Evolutionary conservation across 2,888 invertebrate species (phyloP), one percentile per base, ranked within the genome.

Genomic region (Dicyrtoma fusca): DNA sequence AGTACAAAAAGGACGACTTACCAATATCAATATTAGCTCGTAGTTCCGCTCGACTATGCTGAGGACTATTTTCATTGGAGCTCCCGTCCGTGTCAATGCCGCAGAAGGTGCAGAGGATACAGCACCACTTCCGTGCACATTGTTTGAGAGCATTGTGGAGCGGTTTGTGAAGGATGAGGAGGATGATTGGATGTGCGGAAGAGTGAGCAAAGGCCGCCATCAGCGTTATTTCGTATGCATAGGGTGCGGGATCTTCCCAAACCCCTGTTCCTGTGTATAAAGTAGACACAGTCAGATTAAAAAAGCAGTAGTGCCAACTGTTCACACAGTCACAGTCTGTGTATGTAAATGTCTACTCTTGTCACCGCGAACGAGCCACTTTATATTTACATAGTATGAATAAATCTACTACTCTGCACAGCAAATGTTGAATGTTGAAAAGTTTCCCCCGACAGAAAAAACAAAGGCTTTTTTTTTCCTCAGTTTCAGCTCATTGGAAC

Each of bases 121-220:
- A 91, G 84, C 92, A 92, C 85, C 77, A 77, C 68, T 80, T 78
- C 19, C 76, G 71, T 51, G 79, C 53, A 66, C 80, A 80, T 11
- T 72, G 65, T 68, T 76, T 77, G 11, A 80, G 74, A 45, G 77
- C 80, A 53, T 80, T 73, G 47, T 78, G 74, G 8, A 80, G 77
- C 21, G 79, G 80, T 55, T 77, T 74, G 73, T 92, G 92, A 71
- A 92, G 86, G 64, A 90, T 89, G 83, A 93, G 87, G 84, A 92
- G 92, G 78, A 92, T 86, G 47, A 90, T 88, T 2, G 92, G 92
- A 83, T 92, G 92, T 79, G 92, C 91, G 81, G 92, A 92, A 45
- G 92, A 92, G 84, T 93, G 93, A 78, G 92, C 90, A 85, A 92
- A 92, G 78, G 92, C 92, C 85, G 92, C 91, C 87, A 92, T 92